Conservation (phyloP, 2,888 invertebrate species). For the Chalcosyrphus nemorum region DNA sequence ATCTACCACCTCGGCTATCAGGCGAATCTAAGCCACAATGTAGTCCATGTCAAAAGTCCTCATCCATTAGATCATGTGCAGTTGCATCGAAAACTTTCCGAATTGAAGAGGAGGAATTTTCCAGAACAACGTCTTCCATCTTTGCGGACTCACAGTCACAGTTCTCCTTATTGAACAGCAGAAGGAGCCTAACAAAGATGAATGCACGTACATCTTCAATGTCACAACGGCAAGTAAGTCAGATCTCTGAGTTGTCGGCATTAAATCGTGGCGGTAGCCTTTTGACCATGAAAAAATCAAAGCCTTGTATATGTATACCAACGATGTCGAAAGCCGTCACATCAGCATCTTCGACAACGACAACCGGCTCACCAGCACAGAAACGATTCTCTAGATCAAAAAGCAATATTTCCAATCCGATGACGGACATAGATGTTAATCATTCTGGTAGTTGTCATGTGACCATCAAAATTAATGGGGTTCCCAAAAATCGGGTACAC, state of each 20-base stretch:
- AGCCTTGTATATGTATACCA: background rate
- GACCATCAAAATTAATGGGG: constrained; percentile 47
- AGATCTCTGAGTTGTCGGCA: background rate
- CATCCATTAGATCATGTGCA: constrained; percentile 36
- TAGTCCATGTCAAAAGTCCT: background rate
- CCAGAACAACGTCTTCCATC: background rate
- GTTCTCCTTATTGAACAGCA: background rate
- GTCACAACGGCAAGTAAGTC: background rate
- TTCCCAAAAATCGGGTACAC: constrained; percentile 20
- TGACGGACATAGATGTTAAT: background rate
- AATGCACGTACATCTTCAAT: background rate
- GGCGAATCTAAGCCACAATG: too few relatives aligned
- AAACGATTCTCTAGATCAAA: background rate
- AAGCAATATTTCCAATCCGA: background rate
- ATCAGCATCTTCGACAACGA: background rate
- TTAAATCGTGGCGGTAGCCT: background rate
- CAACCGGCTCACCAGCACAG: background rate
- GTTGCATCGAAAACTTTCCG: constrained; percentile 12
- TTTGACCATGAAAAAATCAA: background rate
- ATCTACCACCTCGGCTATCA: background rate
- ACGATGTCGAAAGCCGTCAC: background rate
- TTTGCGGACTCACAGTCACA: background rate
- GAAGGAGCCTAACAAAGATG: background rate
- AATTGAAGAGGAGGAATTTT: background rate
- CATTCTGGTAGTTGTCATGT: constrained; percentile 19